Conservation (phyloP, 2,888 invertebrate species). For the Clusia tigrina region DNA sequence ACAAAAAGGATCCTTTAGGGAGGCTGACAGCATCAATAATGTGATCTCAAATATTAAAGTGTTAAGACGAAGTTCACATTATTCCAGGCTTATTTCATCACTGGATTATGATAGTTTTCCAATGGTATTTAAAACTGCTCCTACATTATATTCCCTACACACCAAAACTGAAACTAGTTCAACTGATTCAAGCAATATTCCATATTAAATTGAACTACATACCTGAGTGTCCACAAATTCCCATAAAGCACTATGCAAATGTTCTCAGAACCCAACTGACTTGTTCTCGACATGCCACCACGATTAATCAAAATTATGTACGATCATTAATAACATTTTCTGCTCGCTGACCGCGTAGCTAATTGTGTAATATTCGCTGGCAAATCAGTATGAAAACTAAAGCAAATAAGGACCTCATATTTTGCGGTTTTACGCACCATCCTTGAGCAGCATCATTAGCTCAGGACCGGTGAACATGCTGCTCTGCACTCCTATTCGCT, state of each 20-base stretch:
- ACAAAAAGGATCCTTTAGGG: too few relatives aligned
- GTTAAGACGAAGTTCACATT: background rate
- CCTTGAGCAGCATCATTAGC: slow-evolving; percentile 11
- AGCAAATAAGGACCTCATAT: background rate
- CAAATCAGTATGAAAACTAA: background rate
- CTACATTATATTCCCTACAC: background rate
- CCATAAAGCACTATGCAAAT: slow-evolving; percentile 1
- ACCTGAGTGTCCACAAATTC: background rate
- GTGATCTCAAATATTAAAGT: background rate
- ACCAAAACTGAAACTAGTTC: too few relatives aligned
- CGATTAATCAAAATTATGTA: slow-evolving; percentile 18
- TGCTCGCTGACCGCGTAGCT: slow-evolving; percentile 6
- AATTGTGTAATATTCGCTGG: background rate
- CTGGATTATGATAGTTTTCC: background rate
- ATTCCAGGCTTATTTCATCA: background rate
- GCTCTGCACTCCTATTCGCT: too few relatives aligned
- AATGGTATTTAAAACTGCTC: too few relatives aligned
- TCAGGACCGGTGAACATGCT: too few relatives aligned
- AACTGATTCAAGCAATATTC: background rate
- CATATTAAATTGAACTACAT: background rate
- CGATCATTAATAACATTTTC: slow-evolving; percentile 15
- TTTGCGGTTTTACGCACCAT: background rate
- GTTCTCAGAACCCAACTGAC: background rate
- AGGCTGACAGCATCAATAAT: too few relatives aligned
- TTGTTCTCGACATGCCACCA: background rate